phyloP scores from a whole-genome alignment of 2,888 invertebrate species.

The Pammene fasciana region DNA sequence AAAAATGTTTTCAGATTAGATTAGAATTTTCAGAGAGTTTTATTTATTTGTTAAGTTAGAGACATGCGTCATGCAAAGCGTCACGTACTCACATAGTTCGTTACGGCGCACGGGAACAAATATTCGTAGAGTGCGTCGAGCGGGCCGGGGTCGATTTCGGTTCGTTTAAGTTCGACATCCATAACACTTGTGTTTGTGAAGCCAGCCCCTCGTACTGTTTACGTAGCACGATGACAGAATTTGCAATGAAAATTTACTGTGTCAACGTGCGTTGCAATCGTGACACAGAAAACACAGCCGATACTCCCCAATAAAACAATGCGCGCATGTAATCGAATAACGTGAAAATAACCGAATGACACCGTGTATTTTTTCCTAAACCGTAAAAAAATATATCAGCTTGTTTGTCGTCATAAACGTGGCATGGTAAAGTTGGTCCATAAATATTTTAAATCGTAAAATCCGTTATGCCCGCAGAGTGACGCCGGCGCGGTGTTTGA shows the following conservation, averaged over 20 bases:
- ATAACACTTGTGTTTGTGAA: slow-evolving; percentile 77
- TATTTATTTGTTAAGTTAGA: slow-evolving; percentile 25
- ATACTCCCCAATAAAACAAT: slow-evolving; percentile 19
- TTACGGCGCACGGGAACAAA: slow-evolving; percentile 60
- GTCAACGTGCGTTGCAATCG: slow-evolving; percentile 73
- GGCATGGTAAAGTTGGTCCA: slow-evolving; percentile 67
- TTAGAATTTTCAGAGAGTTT: background rate
- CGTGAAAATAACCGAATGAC: slow-evolving; percentile 24
- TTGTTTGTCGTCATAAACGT: slow-evolving; percentile 73
- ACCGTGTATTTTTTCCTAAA: slow-evolving; percentile 49
- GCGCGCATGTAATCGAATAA: slow-evolving; percentile 25
- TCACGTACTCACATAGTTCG: slow-evolving; percentile 63
- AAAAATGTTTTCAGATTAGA: too few species aligned
- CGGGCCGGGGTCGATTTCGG: slow-evolving; percentile 71
- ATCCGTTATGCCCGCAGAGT: slow-evolving; percentile 73
- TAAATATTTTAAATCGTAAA: slow-evolving; percentile 79
- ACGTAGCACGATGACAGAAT: slow-evolving; percentile 74
- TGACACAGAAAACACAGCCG: slow-evolving; percentile 44
- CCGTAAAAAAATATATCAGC: slow-evolving; percentile 61
- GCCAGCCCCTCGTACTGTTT: slow-evolving; percentile 59
- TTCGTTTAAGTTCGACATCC: slow-evolving; percentile 82
- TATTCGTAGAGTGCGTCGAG: slow-evolving; percentile 51
- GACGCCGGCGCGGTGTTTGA: slow-evolving; percentile 72
- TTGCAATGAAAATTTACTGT: slow-evolving; percentile 80
- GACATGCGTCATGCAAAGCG: slow-evolving; percentile 22